These are phyloP conservation scores for Gymnoscopelus braueri DNA, from an alignment of 2,797 vertebrate genomes.

Conservation along the genomic window DNA sequence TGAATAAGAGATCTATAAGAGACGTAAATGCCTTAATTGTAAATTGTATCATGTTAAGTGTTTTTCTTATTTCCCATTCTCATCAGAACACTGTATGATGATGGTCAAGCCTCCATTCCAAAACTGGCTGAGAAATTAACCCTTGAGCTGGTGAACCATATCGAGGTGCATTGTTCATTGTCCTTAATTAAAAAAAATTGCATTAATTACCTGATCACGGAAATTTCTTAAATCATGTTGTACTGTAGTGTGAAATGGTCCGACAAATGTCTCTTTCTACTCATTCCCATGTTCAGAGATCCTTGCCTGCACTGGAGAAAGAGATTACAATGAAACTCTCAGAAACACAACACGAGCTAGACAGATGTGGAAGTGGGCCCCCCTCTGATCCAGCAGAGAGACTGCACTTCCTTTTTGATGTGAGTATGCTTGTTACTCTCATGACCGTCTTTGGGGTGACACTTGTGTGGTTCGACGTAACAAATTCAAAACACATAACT, in stretches of 20 bases:
- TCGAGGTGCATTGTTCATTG: slow-evolving; percentile 67
- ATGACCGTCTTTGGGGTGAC: neutral
- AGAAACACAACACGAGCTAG: slow-evolving; percentile 68
- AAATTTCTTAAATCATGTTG: no score
- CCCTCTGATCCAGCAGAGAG: slow-evolving; percentile 38
- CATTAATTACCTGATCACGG: neutral
- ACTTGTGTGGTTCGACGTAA: no score
- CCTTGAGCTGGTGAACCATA: slow-evolving; percentile 81
- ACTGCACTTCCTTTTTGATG: slow-evolving; percentile 52
- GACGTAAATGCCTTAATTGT: neutral
- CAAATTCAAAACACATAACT: no score
- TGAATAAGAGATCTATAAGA: neutral
- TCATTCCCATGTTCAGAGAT: slow-evolving; percentile 28
- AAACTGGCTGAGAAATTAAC: slow-evolving; percentile 81
- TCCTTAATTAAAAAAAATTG: neutral
- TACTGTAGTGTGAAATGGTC: no score
- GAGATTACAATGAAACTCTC: slow-evolving; percentile 70
- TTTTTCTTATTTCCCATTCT: neutral
- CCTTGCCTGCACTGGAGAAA: slow-evolving; percentile 60
- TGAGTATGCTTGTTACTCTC: slow-evolving; percentile 20
- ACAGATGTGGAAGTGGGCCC: slow-evolving; percentile 50
- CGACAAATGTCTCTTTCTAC: no score
- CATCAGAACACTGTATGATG: slow-evolving; percentile 69
- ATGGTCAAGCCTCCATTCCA: slow-evolving; percentile 77
- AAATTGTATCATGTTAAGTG: neutral